Conservation (phyloP, 2,888 invertebrate species). For the Tipula confusa region DNA sequence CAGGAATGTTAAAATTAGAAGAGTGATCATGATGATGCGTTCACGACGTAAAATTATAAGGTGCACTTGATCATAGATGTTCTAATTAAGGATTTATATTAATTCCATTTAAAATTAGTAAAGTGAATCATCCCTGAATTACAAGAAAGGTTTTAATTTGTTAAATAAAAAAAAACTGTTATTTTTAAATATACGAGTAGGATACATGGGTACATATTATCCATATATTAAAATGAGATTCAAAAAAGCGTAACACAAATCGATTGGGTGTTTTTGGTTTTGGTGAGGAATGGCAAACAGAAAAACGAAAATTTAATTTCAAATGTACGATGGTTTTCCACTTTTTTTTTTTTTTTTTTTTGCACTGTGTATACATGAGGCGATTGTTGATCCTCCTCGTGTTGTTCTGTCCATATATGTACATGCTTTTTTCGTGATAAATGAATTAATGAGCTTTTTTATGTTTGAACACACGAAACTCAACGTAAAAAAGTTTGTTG, state of each 20-base stretch:
- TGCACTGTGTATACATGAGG: background rate
- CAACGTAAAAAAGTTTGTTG: background rate
- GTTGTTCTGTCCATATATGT: background rate
- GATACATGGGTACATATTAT: background rate
- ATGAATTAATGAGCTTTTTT: constrained; percentile 13
- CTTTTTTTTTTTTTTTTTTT: too few species aligned
- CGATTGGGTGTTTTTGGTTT: constrained; percentile 3
- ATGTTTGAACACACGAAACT: background rate
- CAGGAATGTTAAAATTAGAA: too few species aligned
- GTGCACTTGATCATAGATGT: too few species aligned
- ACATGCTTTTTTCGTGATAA: background rate
- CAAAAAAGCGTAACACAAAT: background rate
- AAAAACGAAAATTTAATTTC: background rate
- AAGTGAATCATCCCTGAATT: too few species aligned
- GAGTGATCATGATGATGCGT: too few species aligned
- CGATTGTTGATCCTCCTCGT: background rate
- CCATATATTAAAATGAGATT: background rate
- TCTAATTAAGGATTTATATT: too few species aligned
- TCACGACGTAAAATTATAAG: too few species aligned
- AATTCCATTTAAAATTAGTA: too few species aligned
- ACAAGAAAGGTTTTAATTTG: too few species aligned
- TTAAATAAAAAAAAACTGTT: too few species aligned
- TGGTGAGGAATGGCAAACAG: background rate
- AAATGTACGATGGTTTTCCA: background rate
- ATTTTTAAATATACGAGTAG: background rate